These are phyloP conservation scores for Emmelina monodactyla DNA, from an alignment of 2,888 invertebrate genomes.

Conservation along the genomic window DNA sequence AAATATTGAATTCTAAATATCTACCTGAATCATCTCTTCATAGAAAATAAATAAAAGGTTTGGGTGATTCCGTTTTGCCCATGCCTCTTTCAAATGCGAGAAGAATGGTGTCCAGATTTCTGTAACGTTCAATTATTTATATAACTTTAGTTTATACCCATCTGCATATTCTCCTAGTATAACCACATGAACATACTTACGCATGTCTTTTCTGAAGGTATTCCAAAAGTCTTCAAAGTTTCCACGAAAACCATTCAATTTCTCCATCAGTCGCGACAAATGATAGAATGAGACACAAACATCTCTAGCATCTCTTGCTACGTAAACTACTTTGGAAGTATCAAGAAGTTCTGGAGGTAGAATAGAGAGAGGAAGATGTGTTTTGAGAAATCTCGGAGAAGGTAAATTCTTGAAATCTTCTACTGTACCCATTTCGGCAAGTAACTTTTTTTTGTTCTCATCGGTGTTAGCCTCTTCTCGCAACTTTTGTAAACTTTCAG, in stretches of 20 bases:
- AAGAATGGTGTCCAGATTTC: slow-evolving; percentile 64
- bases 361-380: slow-evolving; percentile 75
- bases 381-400: slow-evolving; percentile 28
- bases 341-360: slow-evolving; percentile 66
- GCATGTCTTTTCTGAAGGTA: slow-evolving; percentile 72
- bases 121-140: slow-evolving; percentile 13
- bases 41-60: slow-evolving; percentile 78
- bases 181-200: slow-evolving; percentile 63
- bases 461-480: slow-evolving; percentile 18
- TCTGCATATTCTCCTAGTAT: too few species aligned
- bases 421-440: background rate
- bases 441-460: background rate
- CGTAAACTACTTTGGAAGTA: slow-evolving; percentile 69
- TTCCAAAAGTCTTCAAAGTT: slow-evolving; percentile 75
- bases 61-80: slow-evolving; percentile 63
- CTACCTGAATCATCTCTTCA: slow-evolving; percentile 73
- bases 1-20: background rate
- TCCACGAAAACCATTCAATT: slow-evolving; percentile 70
- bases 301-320: slow-evolving; percentile 82
- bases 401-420: slow-evolving; percentile 7
- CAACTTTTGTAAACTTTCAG: too few species aligned
- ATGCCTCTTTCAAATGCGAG: slow-evolving; percentile 76
- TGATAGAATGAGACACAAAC: slow-evolving; percentile 79
- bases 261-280: slow-evolving; percentile 68
- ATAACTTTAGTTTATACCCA: too few species aligned